Evolutionary conservation across 37 sponge, comb jelly and placozoan genomes (phyloP).

Genomic region (Chondrilla cf. caribensis): DNA sequence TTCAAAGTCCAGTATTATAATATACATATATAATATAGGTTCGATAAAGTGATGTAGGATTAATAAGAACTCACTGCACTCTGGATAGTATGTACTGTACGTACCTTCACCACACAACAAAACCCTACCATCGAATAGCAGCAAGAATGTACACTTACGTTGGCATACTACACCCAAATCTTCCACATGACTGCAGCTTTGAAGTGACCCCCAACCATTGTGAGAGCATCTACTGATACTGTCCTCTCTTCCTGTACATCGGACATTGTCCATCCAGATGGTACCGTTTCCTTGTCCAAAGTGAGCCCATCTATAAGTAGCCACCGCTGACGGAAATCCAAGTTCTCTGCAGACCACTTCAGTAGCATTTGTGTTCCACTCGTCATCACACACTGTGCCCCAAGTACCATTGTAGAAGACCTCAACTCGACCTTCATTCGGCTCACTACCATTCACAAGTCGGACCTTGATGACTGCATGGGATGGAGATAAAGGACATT

Average conservation of each 20-base stretch:
- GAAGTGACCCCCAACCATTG: not conserved
- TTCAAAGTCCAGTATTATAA: too few species aligned
- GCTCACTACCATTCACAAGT: not conserved
- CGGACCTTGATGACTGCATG: too few species aligned
- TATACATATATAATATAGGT: too few species aligned
- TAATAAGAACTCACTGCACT: too few species aligned
- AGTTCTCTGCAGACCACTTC: not conserved
- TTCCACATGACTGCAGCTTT: not conserved
- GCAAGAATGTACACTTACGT: too few species aligned
- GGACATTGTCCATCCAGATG: not conserved
- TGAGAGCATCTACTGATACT: not conserved
- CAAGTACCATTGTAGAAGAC: not conserved
- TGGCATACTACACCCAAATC: not conserved
- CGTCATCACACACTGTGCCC: conserved; percentile 17
- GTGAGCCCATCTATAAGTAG: not conserved
- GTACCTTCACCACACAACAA: too few species aligned
- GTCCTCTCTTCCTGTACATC: not conserved
- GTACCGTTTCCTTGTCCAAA: not conserved
- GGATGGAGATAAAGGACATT: too few species aligned
- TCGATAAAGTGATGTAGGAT: too few species aligned
- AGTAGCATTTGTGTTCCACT: not conserved
- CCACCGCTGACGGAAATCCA: not conserved
- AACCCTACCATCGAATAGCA: too few species aligned
- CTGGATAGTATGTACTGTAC: too few species aligned
- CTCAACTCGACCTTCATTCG: not conserved